Base-by-base conservation (phyloP, 37 sponge, comb jelly and placozoan species). In the Diacarnus erythraeanus region DNA sequence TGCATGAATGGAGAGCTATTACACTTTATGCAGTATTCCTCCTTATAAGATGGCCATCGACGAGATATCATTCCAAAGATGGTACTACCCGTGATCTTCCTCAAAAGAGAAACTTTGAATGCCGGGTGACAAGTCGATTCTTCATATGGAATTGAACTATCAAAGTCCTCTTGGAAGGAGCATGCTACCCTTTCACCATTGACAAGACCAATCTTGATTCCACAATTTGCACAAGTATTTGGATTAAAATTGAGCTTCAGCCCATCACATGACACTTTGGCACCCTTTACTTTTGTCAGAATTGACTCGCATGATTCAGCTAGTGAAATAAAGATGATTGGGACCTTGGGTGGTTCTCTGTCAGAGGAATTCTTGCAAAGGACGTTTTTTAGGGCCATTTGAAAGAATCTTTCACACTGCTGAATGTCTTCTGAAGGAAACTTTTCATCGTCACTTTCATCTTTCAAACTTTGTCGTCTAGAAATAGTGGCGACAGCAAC, bases 121-220 rank as follows among this genome's bases (percentile, higher is more conserved):
- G 30, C 31, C 20, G 77, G 77, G 47, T 86, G 86, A 30, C 86
- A 86, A 21, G 25, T 74, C 25, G 76, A 75, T 0, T 75, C 71
- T 2, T 57, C 34, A 42, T 84, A 84, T 15, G 79, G 79, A 30
- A 72, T 72, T 18, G 73, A 39, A 25, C 3, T 21, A 15, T 29
- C 4, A 5, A 4, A 41, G 42, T 72, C 47, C 6, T 44, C 25
- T 31, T 42, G 51, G 42, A 41, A 41, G 31, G n/a, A 72, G 27
- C 40, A 59, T 1, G 22, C 38, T 9, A 76, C 61, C 23, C 40
- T 35, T 41, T 76, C 63, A 25, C 77, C 77, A 3, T 59, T 59
- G 8, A 61, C 40, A 6, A 20, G 4, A 2, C 63, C 60, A 61
- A 76, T 60, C 3, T 59, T 59, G 25, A 76, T 38, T 9, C 63